These are phyloP conservation scores for Palythoa heliodiscus DNA, from an alignment of 92 coral and sea anemone genomes.

Conservation along the genomic window DNA sequence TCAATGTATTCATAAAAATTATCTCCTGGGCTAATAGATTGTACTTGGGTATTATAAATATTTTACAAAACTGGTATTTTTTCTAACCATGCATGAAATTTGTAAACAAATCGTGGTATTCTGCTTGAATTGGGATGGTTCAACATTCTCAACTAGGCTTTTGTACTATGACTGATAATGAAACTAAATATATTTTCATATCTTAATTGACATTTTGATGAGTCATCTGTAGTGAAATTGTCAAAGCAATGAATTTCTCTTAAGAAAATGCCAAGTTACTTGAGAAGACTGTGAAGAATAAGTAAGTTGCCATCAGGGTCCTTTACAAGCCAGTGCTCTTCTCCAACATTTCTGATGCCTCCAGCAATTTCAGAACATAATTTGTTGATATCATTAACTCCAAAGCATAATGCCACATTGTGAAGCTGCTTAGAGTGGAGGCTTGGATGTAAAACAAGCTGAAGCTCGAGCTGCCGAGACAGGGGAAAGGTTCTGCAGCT, in stretches of 20 bases:
- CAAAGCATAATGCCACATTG: conserved; percentile 76
- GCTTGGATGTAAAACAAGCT: conserved; percentile 71
- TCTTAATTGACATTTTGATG: background rate
- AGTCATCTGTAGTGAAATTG: background rate
- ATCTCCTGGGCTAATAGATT: too few species aligned
- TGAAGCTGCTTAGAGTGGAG: conserved; percentile 57
- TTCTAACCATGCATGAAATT: too few species aligned
- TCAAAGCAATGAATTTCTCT: background rate
- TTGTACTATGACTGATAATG: too few species aligned
- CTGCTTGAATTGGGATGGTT: too few species aligned
- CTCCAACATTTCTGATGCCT: conserved; percentile 76
- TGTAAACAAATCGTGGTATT: too few species aligned
- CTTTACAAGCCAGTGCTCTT: conserved; percentile 83
- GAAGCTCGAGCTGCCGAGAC: conserved; percentile 75
- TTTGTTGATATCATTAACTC: conserved; percentile 68
- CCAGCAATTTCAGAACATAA: conserved; percentile 85
- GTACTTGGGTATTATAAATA: too few species aligned
- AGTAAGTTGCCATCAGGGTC: conserved; percentile 84
- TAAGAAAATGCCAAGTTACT: conserved; percentile 13
- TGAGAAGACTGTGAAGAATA: conserved; percentile 64
- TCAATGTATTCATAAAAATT: too few species aligned
- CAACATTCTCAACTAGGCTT: too few species aligned
- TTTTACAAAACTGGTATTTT: too few species aligned
- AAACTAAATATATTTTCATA: too few species aligned
- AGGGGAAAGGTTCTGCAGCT: conserved; percentile 79